Evolutionary conservation across 2,113 vertebrate species (phyloP), one percentile per base, ranked within the genome.

Genomic region (Coracopsis vasa): DNA sequence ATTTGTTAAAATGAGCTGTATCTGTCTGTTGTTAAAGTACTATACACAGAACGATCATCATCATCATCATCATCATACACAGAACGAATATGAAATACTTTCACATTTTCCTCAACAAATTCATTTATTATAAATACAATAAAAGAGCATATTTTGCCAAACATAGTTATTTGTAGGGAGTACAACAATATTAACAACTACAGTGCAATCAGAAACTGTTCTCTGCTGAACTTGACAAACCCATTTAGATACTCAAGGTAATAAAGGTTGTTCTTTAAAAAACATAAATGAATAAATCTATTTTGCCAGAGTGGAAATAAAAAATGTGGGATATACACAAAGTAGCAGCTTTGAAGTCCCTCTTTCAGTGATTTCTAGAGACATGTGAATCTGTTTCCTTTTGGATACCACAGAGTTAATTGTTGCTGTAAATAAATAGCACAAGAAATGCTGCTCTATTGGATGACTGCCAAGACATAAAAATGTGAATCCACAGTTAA

Each of bases 401-500:
- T 91, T 93, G 92, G 96, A 83, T 51, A 97, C 15, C 65, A 96
- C 11, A 90, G 74, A 97, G 92, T 92, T 96, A 97, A 97, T 94
- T 91, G 92, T 91, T 94, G 86, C 95, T 93, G 88, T 82, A 88
- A 58, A 58, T 58, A 58, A 58, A 87, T 9, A 92, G 90, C 24
- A 9, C 73, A 85, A 88, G 91, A 95, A 95, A 95, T 48, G 78
- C 72, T 96, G 96, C 54, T 94, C 80, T 86, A 1, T 7, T 95
- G 92, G 92, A 90, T 64, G 75, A 92, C 77, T 91, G 80, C 92
- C 75, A 95, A 72, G 51, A 96, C 92, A 92, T 48, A 93, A 95
- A 93, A 93, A 94, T 56, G 88, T 8, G 39, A 92, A 83, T 91
- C 94, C 91, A 69, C 51, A 90, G 88, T 90, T 84, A 90, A 3